Percentiles rank a stretch among this genome's conserved stretches.
phyloP scores from a whole-genome alignment of 2,888 invertebrate genomes.

The Microplitis manilae region DNA sequence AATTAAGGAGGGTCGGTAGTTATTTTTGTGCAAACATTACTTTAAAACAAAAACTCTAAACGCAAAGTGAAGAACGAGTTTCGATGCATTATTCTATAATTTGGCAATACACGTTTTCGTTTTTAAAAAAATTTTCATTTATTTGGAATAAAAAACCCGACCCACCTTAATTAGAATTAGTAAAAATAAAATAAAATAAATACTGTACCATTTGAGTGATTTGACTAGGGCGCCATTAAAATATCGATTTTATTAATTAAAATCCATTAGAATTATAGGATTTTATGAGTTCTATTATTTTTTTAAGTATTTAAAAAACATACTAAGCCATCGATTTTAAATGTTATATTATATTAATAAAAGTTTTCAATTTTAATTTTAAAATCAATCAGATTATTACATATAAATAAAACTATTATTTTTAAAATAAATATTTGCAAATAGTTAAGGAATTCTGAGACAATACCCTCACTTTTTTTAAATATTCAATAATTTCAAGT shows the following conservation, averaged over 20 bases:
- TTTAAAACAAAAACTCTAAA: too few species aligned
- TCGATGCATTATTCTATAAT: too few species aligned
- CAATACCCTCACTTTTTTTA: too few species aligned
- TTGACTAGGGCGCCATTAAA: neutral
- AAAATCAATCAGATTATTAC: slow-evolving; percentile 6
- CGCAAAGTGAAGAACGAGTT: too few species aligned
- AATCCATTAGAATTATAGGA: neutral
- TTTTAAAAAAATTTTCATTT: too few species aligned
- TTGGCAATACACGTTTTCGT: too few species aligned
- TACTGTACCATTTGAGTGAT: neutral
- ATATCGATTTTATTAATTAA: neutral
- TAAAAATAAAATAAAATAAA: neutral
- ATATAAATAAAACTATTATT: slow-evolving; percentile 2
- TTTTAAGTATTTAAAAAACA: neutral
- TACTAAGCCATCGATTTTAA: neutral
- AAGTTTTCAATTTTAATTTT: neutral
- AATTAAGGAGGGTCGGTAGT: too few species aligned
- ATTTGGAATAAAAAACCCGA: too few species aligned
- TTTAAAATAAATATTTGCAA: neutral
- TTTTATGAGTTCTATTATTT: neutral
- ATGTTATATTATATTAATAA: neutral
- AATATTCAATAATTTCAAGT: too few species aligned
- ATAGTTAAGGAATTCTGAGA: too few species aligned
- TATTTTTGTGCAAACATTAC: too few species aligned
- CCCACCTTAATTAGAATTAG: neutral